phyloP scores from a whole-genome alignment of 1,140 invertebrate genomes.

The Pemphigus obesinymphae region DNA sequence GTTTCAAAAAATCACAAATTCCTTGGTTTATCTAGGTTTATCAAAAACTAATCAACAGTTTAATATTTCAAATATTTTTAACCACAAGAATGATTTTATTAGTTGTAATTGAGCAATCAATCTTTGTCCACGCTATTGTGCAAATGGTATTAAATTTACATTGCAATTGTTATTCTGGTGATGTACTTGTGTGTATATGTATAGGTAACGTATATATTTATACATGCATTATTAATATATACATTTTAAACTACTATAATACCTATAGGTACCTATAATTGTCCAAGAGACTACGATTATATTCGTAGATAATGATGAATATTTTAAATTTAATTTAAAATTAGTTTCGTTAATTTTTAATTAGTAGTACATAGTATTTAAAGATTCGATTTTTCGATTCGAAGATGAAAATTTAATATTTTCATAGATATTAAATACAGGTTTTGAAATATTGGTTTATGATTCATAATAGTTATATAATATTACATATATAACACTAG shows the following conservation, averaged over 20 bases:
- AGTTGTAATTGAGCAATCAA: not conserved
- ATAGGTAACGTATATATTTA: not conserved
- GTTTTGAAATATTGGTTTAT: not conserved
- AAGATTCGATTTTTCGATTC: too few species aligned
- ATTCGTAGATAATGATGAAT: not conserved
- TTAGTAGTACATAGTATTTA: not conserved
- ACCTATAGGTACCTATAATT: not conserved
- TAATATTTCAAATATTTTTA: conserved; percentile 11
- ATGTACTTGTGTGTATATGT: not conserved
- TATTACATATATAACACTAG: not conserved
- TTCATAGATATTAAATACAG: not conserved
- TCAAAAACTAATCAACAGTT: not conserved
- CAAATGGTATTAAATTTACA: not conserved
- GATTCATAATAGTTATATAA: not conserved
- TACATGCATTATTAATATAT: not conserved
- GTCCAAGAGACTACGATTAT: not conserved
- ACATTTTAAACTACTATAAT: not conserved
- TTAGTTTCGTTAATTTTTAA: not conserved
- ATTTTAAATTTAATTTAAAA: not conserved
- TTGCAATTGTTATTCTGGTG: not conserved
- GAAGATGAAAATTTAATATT: not conserved
- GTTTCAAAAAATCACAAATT: not conserved
- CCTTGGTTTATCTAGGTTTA: conserved; percentile 2
- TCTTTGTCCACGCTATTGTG: not conserved
- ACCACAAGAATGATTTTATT: not conserved